phyloP scores from a whole-genome alignment of 2,797 vertebrate species.

The Periophthalmus magnuspinnatus region DNA sequence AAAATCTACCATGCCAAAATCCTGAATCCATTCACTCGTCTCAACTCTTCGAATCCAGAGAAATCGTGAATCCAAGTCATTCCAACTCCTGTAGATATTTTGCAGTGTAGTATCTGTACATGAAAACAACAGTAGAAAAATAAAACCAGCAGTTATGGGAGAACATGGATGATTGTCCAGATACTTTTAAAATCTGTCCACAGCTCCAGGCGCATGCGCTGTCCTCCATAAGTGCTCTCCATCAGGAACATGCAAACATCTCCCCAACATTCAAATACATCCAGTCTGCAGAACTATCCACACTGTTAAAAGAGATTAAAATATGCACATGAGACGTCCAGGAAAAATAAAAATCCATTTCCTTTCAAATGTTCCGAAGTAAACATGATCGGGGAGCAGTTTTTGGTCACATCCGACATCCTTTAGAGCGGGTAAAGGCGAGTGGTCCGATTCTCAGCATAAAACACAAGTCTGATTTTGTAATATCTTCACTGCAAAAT shows the following conservation, averaged over 20 bases:
- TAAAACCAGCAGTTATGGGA: conserved; percentile 34
- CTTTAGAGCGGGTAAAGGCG: background rate
- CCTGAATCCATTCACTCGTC: background rate
- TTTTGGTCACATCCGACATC: background rate
- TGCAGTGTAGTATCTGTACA: conserved; percentile 1
- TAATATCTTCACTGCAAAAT: background rate
- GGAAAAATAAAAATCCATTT: background rate
- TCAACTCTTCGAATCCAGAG: background rate
- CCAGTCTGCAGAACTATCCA: background rate
- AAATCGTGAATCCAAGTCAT: background rate
- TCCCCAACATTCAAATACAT: conserved; percentile 14
- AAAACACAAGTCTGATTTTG: background rate
- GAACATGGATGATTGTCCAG: background rate
- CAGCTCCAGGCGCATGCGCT: conserved; percentile 49
- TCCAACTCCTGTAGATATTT: background rate
- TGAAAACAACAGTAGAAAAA: conserved; percentile 54
- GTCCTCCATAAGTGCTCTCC: conserved; percentile 53
- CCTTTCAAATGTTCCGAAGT: background rate
- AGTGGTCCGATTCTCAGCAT: background rate
- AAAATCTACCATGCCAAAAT: too few relatives aligned
- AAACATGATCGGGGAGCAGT: background rate
- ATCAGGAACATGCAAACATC: conserved; percentile 58
- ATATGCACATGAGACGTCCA: background rate
- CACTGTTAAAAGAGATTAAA: conserved; percentile 7
- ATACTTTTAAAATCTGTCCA: conserved; percentile 26